Percentiles rank a stretch among this genome's conserved stretches.
These are phyloP conservation scores for Sceloporus undulatus DNA, from an alignment of 2,113 vertebrate genomes.

Conservation along the genomic window DNA sequence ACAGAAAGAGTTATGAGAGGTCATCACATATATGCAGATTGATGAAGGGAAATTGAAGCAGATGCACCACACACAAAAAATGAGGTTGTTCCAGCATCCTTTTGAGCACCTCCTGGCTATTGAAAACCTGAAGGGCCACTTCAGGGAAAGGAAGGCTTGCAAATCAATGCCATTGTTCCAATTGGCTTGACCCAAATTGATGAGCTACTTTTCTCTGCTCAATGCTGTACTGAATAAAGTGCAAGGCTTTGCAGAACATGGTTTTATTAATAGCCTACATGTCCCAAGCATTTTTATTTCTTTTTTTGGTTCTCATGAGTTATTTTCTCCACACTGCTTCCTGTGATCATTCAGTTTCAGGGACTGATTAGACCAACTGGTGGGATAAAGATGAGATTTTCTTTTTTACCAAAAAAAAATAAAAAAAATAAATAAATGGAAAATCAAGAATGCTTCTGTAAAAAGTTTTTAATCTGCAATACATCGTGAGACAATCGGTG, in stretches of 20 bases:
- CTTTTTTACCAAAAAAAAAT: not conserved
- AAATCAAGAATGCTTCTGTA: constrained; percentile 45
- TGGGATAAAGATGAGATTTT: constrained; percentile 53
- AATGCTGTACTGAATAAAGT: constrained; percentile 32
- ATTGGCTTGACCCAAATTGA: constrained; percentile 13
- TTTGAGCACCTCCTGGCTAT: not conserved
- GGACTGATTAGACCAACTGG: constrained; percentile 51
- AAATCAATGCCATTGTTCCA: constrained; percentile 14
- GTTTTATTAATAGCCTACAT: constrained; percentile 76
- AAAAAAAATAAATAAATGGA: constrained; percentile 20
- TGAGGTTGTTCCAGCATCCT: not conserved
- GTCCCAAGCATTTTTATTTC: constrained; percentile 59
- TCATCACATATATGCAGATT: not conserved
- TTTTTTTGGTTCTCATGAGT: constrained; percentile 75
- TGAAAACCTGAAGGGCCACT: not conserved
- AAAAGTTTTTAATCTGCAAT: constrained; percentile 42
- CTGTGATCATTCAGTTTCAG: constrained; percentile 49
- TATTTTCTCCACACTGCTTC: constrained; percentile 75
- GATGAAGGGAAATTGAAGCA: not conserved
- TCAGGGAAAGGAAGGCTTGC: no score
- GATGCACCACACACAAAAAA: not conserved
- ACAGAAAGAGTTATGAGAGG: not conserved
- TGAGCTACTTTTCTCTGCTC: constrained; percentile 36
- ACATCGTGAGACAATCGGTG: constrained; percentile 24
- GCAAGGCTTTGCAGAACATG: rapidly evolving